phyloP scores from a whole-genome alignment of 2,797 vertebrate genomes.

The Leptatherina wallacei region DNA sequence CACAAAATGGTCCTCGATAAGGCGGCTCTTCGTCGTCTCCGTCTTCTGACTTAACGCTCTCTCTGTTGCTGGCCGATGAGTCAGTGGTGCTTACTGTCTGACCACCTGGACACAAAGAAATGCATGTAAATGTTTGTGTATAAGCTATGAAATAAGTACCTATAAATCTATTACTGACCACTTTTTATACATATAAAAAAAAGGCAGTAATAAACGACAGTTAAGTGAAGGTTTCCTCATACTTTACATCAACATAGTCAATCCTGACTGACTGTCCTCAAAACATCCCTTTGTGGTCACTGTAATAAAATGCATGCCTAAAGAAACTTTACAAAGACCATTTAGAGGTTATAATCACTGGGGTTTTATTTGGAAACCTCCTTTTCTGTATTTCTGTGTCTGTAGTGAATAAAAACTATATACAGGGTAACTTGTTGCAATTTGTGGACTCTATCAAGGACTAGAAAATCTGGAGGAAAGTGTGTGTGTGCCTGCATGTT shows the following conservation, averaged over 20 bases:
- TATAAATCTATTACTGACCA: background rate
- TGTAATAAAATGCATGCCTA: background rate
- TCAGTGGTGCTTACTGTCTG: conserved; percentile 99
- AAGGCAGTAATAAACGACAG: background rate
- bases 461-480: background rate
- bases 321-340: conserved; percentile 2
- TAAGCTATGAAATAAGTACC: background rate
- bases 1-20: conserved; percentile 96
- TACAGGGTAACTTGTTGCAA: background rate
- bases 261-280: conserved; percentile 4
- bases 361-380: background rate
- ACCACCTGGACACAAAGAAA: conserved; percentile 85
- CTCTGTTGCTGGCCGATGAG: conserved; percentile 97
- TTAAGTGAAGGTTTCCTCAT: background rate
- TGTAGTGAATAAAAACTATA: background rate
- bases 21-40: conserved; percentile 97
- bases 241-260: conserved; percentile 4
- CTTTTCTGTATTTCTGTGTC: conserved; percentile 9
- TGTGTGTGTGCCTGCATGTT: conserved; percentile 13
- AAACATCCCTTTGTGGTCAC: background rate
- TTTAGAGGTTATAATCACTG: background rate
- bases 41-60: conserved; percentile 98
- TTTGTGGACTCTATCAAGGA: background rate
- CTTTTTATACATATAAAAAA: background rate
- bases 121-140: background rate